Conservation (phyloP, 2,888 invertebrate species). For the Drosophila gaucha region DNA sequence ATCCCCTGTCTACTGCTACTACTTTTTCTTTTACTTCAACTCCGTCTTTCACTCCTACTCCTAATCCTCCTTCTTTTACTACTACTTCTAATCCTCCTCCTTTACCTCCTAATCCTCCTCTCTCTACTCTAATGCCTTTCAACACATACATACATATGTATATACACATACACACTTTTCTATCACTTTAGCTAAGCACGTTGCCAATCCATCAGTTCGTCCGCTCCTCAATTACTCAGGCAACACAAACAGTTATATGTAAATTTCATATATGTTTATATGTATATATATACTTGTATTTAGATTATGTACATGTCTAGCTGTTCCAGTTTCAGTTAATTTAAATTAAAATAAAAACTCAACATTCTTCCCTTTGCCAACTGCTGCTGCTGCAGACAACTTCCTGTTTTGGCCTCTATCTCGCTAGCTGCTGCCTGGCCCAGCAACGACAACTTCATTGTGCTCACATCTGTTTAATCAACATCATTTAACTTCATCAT, state of each 20-base stretch:
- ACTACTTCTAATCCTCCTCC: too few species aligned
- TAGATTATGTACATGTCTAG: conserved; percentile 3
- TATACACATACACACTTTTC: too few species aligned
- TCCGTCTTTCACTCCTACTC: too few species aligned
- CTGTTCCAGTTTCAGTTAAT: conserved; percentile 14
- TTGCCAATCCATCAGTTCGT: background rate
- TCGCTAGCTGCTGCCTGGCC: conserved; percentile 17
- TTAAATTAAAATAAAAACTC: conserved; percentile 24
- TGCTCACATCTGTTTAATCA: conserved; percentile 34
- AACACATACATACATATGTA: background rate
- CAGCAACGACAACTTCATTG: conserved; percentile 23
- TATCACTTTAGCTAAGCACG: too few species aligned
- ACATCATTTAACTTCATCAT: conserved; percentile 30
- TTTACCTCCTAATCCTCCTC: background rate
- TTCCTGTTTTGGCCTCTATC: conserved; percentile 37
- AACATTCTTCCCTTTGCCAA: conserved; percentile 1
- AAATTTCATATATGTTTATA: background rate
- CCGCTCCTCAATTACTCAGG: conserved; percentile 1
- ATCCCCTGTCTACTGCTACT: too few species aligned
- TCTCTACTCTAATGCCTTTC: too few species aligned
- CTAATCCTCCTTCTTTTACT: too few species aligned
- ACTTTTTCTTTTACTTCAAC: too few species aligned
- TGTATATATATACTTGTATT: background rate
- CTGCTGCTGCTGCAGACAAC: conserved; percentile 12
- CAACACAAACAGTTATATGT: background rate